Evolutionary conservation across 2,888 invertebrate genomes (phyloP), one percentile per base, ranked within the genome.

Genomic region (Drosophila prolongata): DNA sequence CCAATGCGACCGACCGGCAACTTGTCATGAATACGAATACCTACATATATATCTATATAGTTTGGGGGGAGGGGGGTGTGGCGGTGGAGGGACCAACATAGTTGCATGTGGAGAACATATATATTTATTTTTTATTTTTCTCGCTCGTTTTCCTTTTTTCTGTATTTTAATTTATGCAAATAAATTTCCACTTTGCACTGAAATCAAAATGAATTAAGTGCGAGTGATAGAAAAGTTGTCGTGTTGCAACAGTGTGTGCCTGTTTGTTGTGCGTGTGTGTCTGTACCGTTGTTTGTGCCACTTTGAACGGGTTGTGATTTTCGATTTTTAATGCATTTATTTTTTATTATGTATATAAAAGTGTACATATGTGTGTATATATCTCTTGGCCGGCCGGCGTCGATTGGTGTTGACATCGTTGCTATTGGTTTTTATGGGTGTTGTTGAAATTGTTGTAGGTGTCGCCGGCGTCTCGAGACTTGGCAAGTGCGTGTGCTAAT

Each of bases 171-270:
- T 89, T 89, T 89, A 90, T 90, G 89, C 89, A 89, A 90, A 90
- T 89, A 90, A 89, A 90, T 85, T 87, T 89, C 85, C 89, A 89
- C 87, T 89, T 86, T 89, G 87, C 80, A 89, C 84, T 77, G 84
- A 87, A 86, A 86, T 87, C 86, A 87, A 86, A 87, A 80, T 76
- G 87, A 85, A 86, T 87, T 86, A 86, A 87, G 88, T 87, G 86
- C 79, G 86, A 87, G 87, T 86, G 87, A 85, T 86, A 87, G 86
- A 86, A 87, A 79, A 81, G 79, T 76, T 80, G 85, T 77, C 65
- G 73, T 60, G 62, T 52, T 74, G 74, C 73, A 62, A 44, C 37
- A 60, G 64, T 65, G 47, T 46, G 55, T 68, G 62, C 46, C 43
- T 76, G 75, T 66, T 50, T 50, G 35, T 19, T 38, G 34, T 56